Percentiles rank a stretch among this genome's conserved stretches.
Conservation (phyloP, 1,140 invertebrate genomes). For the Leptinotarsa defecta region DNA sequence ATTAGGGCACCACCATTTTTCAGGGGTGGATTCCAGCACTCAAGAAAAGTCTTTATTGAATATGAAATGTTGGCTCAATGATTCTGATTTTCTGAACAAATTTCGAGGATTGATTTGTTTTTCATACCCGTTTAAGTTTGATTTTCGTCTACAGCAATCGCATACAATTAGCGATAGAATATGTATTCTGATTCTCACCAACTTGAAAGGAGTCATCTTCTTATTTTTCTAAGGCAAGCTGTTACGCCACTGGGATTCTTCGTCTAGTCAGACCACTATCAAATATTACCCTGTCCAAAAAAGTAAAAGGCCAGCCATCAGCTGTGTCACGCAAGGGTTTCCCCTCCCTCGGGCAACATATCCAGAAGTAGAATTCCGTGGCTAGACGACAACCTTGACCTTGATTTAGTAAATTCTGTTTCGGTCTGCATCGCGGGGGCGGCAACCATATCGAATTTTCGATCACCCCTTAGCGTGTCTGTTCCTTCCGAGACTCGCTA, state of each 20-base stretch:
- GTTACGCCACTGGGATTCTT: background rate
- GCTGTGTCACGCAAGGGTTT: conserved; percentile 2
- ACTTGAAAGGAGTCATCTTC: too few relatives aligned
- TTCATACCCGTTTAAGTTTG: too few relatives aligned
- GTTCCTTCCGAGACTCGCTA: background rate
- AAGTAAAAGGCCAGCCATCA: background rate
- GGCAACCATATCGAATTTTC: conserved; percentile 3
- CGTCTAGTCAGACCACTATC: background rate
- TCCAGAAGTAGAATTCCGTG: conserved; percentile 5
- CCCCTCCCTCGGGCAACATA: background rate
- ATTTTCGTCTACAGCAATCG: too few relatives aligned
- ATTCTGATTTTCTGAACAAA: too few relatives aligned
- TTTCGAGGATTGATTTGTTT: too few relatives aligned
- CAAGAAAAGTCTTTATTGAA: too few relatives aligned
- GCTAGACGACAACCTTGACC: background rate
- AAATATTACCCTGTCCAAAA: background rate
- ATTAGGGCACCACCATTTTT: too few relatives aligned
- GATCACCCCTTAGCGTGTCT: background rate
- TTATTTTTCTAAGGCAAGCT: background rate
- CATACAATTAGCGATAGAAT: too few relatives aligned
- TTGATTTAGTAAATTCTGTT: background rate
- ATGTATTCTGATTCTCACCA: too few relatives aligned
- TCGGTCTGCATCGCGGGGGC: conserved; percentile 4
- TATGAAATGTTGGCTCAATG: too few relatives aligned
- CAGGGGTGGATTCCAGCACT: too few relatives aligned